Conservation (phyloP, 2,113 vertebrate species). For the Ammodytes dubius region DNA sequence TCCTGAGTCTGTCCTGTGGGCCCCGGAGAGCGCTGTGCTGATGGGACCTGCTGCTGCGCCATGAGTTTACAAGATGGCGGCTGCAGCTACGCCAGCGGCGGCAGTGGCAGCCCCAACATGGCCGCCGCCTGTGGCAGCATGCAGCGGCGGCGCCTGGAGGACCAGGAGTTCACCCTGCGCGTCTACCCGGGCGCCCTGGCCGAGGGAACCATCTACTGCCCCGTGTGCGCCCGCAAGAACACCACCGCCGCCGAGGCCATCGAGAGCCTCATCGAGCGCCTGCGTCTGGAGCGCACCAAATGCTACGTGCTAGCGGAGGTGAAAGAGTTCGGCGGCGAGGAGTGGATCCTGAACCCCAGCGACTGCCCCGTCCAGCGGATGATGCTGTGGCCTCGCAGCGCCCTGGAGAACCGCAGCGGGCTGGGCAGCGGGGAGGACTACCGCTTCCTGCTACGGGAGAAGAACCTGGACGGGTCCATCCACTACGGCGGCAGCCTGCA, state of each 20-base stretch:
- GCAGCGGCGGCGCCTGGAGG: conserved; percentile 96
- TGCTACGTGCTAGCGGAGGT: conserved; percentile 96
- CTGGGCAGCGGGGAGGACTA: conserved; percentile 90
- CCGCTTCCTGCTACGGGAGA: conserved; percentile 95
- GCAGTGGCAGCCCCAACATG: conserved; percentile 45
- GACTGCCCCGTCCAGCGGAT: conserved; percentile 97
- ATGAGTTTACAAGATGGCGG: conserved; percentile 96
- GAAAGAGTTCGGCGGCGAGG: conserved; percentile 97
- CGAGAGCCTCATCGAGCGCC: conserved; percentile 89
- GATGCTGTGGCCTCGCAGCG: conserved; percentile 96
- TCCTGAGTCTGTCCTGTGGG: conserved; percentile 81
- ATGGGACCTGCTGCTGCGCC: conserved; percentile 92
- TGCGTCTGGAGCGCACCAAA: conserved; percentile 92
- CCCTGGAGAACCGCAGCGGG: conserved; percentile 92
- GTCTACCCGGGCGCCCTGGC: conserved; percentile 94
- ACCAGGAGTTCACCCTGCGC: conserved; percentile 92
- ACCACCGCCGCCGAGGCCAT: conserved; percentile 96
- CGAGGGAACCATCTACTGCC: conserved; percentile 96
- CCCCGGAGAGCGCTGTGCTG: conserved; percentile 83
- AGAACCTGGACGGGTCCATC: conserved; percentile 96
- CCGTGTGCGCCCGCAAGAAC: conserved; percentile 90
- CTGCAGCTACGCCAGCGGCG: conserved; percentile 82
- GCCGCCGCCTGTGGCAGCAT: conserved; percentile 72
- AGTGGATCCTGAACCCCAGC: conserved; percentile 97
- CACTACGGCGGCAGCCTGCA: conserved; percentile 95